These are phyloP conservation scores for Misgurnus anguillicaudatus DNA, from an alignment of 2,113 vertebrate genomes.

Conservation along the genomic window DNA sequence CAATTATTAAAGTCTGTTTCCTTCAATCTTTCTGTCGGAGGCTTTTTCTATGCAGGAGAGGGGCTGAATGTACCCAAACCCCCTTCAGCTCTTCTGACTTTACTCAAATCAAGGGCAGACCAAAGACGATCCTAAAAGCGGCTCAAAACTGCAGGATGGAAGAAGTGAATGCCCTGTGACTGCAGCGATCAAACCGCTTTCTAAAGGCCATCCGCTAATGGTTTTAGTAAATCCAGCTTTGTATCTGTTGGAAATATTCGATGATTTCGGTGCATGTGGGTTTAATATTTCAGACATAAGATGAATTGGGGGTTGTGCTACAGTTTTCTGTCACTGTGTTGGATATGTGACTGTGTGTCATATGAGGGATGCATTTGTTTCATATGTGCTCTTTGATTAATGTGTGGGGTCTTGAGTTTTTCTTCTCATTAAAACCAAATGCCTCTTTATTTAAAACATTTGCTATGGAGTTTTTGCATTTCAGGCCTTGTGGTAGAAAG, in stretches of 20 bases:
- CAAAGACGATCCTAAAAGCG: constrained; percentile 1
- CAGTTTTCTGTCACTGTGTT: constrained; percentile 61
- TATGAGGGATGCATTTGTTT: constrained; percentile 67
- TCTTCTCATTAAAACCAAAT: constrained; percentile 67
- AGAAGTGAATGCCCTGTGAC: background rate
- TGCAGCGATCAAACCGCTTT: constrained; percentile 3
- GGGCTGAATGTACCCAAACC: constrained; percentile 29
- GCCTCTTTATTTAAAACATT: constrained; percentile 64
- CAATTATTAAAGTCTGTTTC: constrained; percentile 74
- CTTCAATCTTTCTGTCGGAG: constrained; percentile 61
- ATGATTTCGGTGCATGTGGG: constrained; percentile 66
- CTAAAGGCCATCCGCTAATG: constrained; percentile 34
- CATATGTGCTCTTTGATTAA: constrained; percentile 66
- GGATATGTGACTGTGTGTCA: constrained; percentile 64
- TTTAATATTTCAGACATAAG: constrained; percentile 66
- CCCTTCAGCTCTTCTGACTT: constrained; percentile 56
- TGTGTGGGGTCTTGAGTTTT: constrained; percentile 61
- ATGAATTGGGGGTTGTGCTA: constrained; percentile 63
- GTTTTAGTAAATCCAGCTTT: constrained; percentile 55
- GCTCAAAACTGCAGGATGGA: background rate
- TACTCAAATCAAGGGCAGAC: constrained; percentile 31
- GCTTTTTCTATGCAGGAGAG: constrained; percentile 53
- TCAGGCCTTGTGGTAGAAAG: constrained; percentile 24
- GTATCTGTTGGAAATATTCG: constrained; percentile 61
- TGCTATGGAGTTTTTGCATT: constrained; percentile 59